Conservation (phyloP, 1,140 invertebrate genomes). For the Lasioglossum albipes region DNA sequence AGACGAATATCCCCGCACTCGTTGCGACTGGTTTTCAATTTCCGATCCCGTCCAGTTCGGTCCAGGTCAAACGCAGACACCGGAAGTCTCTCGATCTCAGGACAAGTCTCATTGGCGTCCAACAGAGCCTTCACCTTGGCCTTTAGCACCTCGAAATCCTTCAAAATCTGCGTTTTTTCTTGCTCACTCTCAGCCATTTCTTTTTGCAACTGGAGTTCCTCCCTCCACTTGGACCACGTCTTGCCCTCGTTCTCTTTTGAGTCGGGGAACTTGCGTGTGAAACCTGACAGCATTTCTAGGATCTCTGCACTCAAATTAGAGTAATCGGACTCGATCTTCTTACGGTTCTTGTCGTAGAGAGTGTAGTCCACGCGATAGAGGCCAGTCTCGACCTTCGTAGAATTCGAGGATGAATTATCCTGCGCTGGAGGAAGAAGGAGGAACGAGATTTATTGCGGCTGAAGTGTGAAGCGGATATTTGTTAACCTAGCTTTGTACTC, state of each 20-base stretch:
- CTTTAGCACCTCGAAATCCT: slow-evolving; percentile 63
- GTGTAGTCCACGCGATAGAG: slow-evolving; percentile 19
- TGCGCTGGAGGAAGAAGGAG: slow-evolving; percentile 38
- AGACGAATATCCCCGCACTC: slow-evolving; percentile 70
- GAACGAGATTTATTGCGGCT: not conserved
- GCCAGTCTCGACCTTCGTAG: not conserved
- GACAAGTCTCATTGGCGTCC: slow-evolving; percentile 69
- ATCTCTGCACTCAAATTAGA: slow-evolving; percentile 45
- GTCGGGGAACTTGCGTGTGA: slow-evolving; percentile 39
- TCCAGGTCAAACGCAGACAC: slow-evolving; percentile 72
- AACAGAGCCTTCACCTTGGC: slow-evolving; percentile 60
- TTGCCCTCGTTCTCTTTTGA: slow-evolving; percentile 15
- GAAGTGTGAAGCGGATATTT: too few relatives aligned
- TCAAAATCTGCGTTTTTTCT: slow-evolving; percentile 52
- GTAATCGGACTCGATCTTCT: slow-evolving; percentile 61
- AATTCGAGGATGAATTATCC: not conserved
- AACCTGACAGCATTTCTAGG: slow-evolving; percentile 48
- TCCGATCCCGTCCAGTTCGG: slow-evolving; percentile 59
- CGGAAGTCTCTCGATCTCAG: slow-evolving; percentile 65
- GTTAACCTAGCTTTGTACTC: too few relatives aligned
- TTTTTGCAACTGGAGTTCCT: slow-evolving; percentile 37
- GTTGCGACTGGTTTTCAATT: slow-evolving; percentile 70
- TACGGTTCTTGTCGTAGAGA: slow-evolving; percentile 35
- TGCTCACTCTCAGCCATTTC: slow-evolving; percentile 45
- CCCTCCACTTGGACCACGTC: slow-evolving; percentile 70